Base-by-base conservation (phyloP, 2,797 vertebrate species). In the Schizopygopsis pylzovi region DNA sequence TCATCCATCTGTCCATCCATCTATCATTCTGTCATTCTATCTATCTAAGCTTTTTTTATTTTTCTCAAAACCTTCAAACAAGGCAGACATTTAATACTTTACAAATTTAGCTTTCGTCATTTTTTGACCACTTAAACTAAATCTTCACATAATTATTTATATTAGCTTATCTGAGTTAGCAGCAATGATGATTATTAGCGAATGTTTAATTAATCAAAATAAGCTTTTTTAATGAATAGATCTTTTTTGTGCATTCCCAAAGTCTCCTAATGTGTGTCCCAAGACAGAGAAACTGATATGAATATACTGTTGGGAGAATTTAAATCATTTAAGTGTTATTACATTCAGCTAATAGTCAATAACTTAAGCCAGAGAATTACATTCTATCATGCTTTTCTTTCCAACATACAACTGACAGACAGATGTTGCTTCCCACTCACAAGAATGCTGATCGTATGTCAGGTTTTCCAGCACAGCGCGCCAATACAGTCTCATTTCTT, bases 221-320 rank as follows among this genome's bases (percentile, higher is more conserved):
- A 1, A 2, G 8, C 45, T 4, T 49, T 28, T 73, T 49, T 18
- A 28, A 45, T 47, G 20, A 83, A 63, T 1, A 10, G 7, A n/a
- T 22, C 54, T 16, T 85, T 86, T 16, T 85, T 85, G 63, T 83
- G 47, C 25, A 61, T 84, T 56, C 78, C 84, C 6, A 82, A 85
- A 45, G 41, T 71, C n/a, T 41, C 25, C 72, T 61, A 88, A 65
- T 80, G 45, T 78, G 59, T 45, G 49, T 33, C 82, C 71, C 13
- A 70, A 45, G 56, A 73, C 41, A 13, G 75, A 76, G 70, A 59
- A 77, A 82, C 81, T 85, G 37, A 85, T 59, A 73, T 10, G 20
- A 85, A 87, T 86, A 83, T 79, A 87, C 84, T 70, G 65, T 86
- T 54, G 72, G 47, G 68, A 84, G 85, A 49, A 80, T 18, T 45